phyloP scores from a whole-genome alignment of 2,888 invertebrate species.

The Cataglyphis rosenhaueri region DNA sequence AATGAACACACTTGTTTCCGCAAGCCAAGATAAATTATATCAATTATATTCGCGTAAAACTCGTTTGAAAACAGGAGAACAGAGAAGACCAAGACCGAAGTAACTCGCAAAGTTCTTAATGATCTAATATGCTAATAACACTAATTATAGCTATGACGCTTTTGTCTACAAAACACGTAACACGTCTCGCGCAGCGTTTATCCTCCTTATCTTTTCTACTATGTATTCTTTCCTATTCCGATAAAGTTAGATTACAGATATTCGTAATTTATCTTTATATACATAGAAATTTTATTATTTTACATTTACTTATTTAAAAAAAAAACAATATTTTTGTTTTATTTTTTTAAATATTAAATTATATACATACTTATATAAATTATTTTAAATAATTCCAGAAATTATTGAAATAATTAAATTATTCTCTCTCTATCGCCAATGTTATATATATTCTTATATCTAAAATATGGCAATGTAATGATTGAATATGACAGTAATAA shows the following conservation, averaged over 20 bases:
- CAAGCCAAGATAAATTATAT: conserved; percentile 16
- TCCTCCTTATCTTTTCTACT: neutral
- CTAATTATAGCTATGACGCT: conserved; percentile 32
- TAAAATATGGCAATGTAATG: neutral
- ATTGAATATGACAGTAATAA: neutral
- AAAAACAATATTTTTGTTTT: too few species aligned
- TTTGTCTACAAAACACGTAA: neutral
- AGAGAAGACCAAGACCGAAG: neutral
- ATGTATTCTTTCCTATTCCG: neutral
- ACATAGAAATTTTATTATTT: neutral
- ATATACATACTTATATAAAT: neutral
- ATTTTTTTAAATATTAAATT: neutral
- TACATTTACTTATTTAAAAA: too few species aligned
- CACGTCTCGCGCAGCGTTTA: neutral
- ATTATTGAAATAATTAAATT: too few species aligned
- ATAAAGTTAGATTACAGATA: neutral
- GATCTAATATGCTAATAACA: conserved; percentile 27
- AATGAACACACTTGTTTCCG: neutral
- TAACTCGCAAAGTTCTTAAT: neutral
- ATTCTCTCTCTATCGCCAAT: neutral
- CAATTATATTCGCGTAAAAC: neutral
- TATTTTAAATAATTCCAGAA: neutral
- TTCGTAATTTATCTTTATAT: neutral
- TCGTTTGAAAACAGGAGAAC: neutral
- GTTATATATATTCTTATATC: neutral